phyloP scores from a whole-genome alignment of 2,797 vertebrate genomes.

The Coregonus sp. region DNA sequence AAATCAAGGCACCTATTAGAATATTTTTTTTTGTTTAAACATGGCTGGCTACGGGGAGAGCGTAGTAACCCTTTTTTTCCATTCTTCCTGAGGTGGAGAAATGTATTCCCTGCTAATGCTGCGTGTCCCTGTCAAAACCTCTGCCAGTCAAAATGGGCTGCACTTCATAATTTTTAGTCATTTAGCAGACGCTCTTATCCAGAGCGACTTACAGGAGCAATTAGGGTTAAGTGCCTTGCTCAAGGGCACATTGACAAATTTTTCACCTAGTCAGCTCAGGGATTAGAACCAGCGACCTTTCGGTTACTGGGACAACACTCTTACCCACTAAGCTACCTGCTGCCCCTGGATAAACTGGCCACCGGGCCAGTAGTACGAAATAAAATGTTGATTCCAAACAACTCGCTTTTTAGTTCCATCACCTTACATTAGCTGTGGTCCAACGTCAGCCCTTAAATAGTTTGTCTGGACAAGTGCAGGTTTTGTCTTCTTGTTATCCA shows the following conservation, averaged over 20 bases:
- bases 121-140: slow-evolving; percentile 14
- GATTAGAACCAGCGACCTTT: too few species aligned
- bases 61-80: slow-evolving; percentile 18
- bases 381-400: slow-evolving; percentile 33
- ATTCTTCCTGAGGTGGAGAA: not conserved
- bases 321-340: too few species aligned
- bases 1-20: slow-evolving; percentile 36
- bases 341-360: slow-evolving; percentile 1
- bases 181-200: too few species aligned
- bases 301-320: too few species aligned
- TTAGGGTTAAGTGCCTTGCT: too few species aligned
- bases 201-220: too few species aligned
- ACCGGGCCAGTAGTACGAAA: slow-evolving; percentile 17
- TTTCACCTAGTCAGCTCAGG: too few species aligned
- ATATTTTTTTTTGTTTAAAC: slow-evolving; percentile 20
- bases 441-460: not conserved
- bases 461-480: not conserved
- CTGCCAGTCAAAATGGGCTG: slow-evolving; percentile 36
- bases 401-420: slow-evolving; percentile 20
- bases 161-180: slow-evolving; percentile 5
- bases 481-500: not conserved
- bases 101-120: slow-evolving; percentile 22
- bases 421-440: slow-evolving; percentile 18
- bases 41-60: slow-evolving; percentile 14
- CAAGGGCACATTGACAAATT: too few species aligned